Evolutionary conservation across 1,140 invertebrate species (phyloP), one percentile per base, ranked within the genome.

Genomic region (Ceratitis capitata): DNA sequence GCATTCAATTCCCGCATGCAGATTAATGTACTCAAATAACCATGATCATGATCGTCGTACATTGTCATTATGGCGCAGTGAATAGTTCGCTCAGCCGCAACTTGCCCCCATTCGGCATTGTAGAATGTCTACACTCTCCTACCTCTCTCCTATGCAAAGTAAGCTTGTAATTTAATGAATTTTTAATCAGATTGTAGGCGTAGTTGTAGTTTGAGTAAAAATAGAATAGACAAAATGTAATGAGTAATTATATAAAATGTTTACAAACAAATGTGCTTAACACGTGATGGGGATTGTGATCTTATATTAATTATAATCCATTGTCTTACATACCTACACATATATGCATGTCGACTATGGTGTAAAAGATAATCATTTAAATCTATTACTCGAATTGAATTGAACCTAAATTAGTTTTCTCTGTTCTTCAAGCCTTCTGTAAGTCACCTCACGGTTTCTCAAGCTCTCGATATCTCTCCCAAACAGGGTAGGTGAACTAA

Each of bases 61-160:
- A 32, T 26, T 61, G 58, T 12, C 58, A 3, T 61, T 29, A 14
- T 61, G 58, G 58, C 58, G 58, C 51, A 56, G 51, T 23, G 9
- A 19, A 56, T 56, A 56, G 51, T 56, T 56, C 19, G 23, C 23
- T 56, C 51, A 9, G 51, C 19, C 51, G 19, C 23, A 56, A 56
- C 51, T 23, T 23, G 51, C 51, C 51, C 6, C 51, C 19, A 56
- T 56, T 56, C 6, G 19, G 14, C 2, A 23, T 56, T 5, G 9
- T 56, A n/a, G 51, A 9, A 23, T n/a, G 51, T 56, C 5, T n/a
- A n/a, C n/a, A n/a, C n/a, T n/a, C n/a, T n/a, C n/a, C n/a, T n/a
- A n/a, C n/a, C n/a, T n/a, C n/a, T n/a, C n/a, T n/a, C n/a, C n/a
- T 69, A 69, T 69, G 61, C 32, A 39, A 69, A 69, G 32, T 64